Evolutionary conservation across 1,140 invertebrate genomes (phyloP), one percentile per base, ranked within the genome.

Genomic region (Stegodyphus dumicola): DNA sequence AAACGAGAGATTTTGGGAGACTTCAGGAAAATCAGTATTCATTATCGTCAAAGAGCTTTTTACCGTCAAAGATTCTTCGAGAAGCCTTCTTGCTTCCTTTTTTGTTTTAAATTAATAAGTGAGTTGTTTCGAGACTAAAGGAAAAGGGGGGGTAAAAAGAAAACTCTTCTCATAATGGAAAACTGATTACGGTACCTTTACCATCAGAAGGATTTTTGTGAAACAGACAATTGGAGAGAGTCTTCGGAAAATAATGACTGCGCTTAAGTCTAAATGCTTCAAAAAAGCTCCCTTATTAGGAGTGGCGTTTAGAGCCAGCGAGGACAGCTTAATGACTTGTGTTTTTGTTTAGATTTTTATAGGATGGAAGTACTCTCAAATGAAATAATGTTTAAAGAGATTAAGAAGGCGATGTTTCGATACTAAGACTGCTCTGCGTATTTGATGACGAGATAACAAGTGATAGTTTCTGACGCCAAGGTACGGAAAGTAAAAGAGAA

Each of bases 61-160:
- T 65, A 74, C 79, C 60, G 54, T 74, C 49, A 18, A 80, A 60
- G 65, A 79, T 56, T 18, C 52, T 75, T 75, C 79, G 5, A 18
- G 52, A 80, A 80, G 49, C 18, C 69, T 80, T 64, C 77, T 69
- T 18, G 56, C 75, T 71, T 52, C 33, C 69, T 56, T 80, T 83
- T 83, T 73, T 83, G 56, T 75, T 83, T 83, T 83, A 83, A 83
- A 83, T 83, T 83, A 83, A 83, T 83, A 83, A 83, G 79, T 66
- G 51, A 83, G 71, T 66, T 74, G 18, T 83, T 83, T 75, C 18
- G 17, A 83, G 48, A 17, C 65, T n/a, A 17, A 17, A 67, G 65
- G 7, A 67, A n/a, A 53, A 17, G 51, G n/a, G 10, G 33, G 33
- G 52, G 56, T 60, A 60, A 51, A 10, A 71, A n/a, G 53, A 65